phyloP scores from a whole-genome alignment of 2,113 vertebrate species.

The Channa argus region DNA sequence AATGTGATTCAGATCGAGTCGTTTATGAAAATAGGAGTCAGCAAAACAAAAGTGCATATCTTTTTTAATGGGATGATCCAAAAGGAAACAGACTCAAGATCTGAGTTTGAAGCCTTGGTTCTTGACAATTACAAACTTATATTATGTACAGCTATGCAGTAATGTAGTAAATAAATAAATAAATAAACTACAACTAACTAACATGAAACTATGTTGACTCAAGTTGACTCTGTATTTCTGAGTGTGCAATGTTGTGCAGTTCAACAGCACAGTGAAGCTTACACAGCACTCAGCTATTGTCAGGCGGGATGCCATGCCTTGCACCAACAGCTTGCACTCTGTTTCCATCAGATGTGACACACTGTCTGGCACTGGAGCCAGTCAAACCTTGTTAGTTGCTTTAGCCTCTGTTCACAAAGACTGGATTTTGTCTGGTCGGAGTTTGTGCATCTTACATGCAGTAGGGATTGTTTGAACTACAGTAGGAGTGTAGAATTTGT shows the following conservation, averaged over 20 bases:
- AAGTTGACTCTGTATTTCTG: constrained; percentile 19
- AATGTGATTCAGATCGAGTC: neutral
- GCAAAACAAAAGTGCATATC: neutral
- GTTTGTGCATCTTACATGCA: constrained; percentile 40
- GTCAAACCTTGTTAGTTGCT: constrained; percentile 57
- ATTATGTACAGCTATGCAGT: no score
- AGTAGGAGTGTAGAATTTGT: constrained; percentile 12
- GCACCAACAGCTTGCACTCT: constrained; percentile 54
- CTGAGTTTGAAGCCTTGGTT: no score
- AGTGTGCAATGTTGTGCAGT: constrained; percentile 40
- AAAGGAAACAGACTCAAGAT: neutral
- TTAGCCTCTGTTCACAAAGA: constrained; percentile 57
- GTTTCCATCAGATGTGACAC: constrained; percentile 56
- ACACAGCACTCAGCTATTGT: constrained; percentile 54
- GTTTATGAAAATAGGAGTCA: neutral
- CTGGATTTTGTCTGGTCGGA: constrained; percentile 56
- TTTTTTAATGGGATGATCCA: constrained; percentile 1
- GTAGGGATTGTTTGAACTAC: constrained; percentile 45
- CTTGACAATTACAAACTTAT: no score
- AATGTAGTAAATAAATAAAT: no score
- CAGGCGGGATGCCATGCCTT: constrained; percentile 43
- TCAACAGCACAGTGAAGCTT: constrained; percentile 38
- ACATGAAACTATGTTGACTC: no score
- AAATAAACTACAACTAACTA: no score
- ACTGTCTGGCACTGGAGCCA: constrained; percentile 52